These are phyloP conservation scores for Trachymyrmex septentrionalis DNA, from an alignment of 1,140 invertebrate genomes.

Conservation along the genomic window DNA sequence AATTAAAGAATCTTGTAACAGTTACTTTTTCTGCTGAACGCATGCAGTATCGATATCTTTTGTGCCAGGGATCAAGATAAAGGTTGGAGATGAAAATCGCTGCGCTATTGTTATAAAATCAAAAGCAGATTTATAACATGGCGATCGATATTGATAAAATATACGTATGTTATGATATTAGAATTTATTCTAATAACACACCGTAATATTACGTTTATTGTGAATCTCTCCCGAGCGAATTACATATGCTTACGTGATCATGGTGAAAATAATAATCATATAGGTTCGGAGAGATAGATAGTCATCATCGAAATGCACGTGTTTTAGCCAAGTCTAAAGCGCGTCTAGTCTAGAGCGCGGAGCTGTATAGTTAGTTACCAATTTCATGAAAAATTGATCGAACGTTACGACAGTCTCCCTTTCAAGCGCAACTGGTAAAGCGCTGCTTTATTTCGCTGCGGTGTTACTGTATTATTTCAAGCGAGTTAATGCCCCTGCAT, in stretches of 20 bases:
- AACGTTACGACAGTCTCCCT: slow-evolving; percentile 66
- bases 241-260: neutral
- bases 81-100: slow-evolving; percentile 7
- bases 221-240: neutral
- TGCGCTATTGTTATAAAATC: neutral
- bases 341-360: too few species aligned
- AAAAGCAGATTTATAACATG: neutral
- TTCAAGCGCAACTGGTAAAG: slow-evolving; percentile 52
- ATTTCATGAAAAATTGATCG: slow-evolving; percentile 67
- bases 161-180: neutral
- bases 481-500: slow-evolving; percentile 70
- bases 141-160: neutral
- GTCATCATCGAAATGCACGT: slow-evolving; percentile 20
- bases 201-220: slow-evolving; percentile 4
- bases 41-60: neutral
- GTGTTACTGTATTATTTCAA: slow-evolving; percentile 71
- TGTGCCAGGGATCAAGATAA: neutral
- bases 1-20: too few species aligned
- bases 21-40: too few species aligned
- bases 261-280: slow-evolving; percentile 9
- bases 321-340: neutral
- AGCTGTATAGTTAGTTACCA: slow-evolving; percentile 21
- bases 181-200: slow-evolving; percentile 3
- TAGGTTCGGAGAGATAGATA: neutral
- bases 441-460: slow-evolving; percentile 49